Evolutionary conservation across 1,140 invertebrate species (phyloP).

Genomic region (Hylaeus volcanicus): DNA sequence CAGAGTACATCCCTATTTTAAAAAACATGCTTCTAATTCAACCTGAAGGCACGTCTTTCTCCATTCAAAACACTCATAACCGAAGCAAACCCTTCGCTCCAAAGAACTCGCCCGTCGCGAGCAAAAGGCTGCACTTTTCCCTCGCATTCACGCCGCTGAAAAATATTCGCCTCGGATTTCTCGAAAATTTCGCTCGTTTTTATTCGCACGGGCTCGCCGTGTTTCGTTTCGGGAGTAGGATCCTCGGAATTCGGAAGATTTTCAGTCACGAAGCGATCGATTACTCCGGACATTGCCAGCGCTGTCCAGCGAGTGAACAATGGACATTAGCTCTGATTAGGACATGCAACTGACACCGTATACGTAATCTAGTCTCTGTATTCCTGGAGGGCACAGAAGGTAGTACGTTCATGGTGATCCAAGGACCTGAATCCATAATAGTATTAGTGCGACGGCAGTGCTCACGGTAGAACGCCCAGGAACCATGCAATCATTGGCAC

Average conservation of each 20-base stretch:
- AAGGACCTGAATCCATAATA: conserved; percentile 61
- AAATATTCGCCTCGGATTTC: too few relatives aligned
- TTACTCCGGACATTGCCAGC: conserved; percentile 3
- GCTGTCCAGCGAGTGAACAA: conserved; percentile 28
- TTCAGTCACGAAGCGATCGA: conserved; percentile 9
- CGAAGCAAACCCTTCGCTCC: too few relatives aligned
- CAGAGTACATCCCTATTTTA: too few relatives aligned
- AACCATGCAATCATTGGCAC: conserved; percentile 73
- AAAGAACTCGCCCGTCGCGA: too few relatives aligned
- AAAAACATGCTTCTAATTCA: too few relatives aligned
- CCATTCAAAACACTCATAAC: too few relatives aligned
- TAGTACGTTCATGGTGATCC: conserved; percentile 39
- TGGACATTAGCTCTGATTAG: conserved; percentile 39
- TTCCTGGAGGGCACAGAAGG: conserved; percentile 34
- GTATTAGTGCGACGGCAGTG: conserved; percentile 69
- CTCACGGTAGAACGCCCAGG: conserved; percentile 67
- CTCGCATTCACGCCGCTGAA: too few relatives aligned
- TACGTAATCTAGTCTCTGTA: conserved; percentile 37
- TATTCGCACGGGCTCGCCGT: too few relatives aligned
- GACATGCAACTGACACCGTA: conserved; percentile 34
- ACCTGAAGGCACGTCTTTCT: too few relatives aligned
- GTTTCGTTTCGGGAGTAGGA: too few relatives aligned
- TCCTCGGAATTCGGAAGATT: neutral
- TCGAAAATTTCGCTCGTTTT: too few relatives aligned
- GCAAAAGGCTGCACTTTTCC: too few relatives aligned